Base-by-base conservation (phyloP, 2,888 invertebrate genomes). In the Caenorhabditis macrosperma region DNA sequence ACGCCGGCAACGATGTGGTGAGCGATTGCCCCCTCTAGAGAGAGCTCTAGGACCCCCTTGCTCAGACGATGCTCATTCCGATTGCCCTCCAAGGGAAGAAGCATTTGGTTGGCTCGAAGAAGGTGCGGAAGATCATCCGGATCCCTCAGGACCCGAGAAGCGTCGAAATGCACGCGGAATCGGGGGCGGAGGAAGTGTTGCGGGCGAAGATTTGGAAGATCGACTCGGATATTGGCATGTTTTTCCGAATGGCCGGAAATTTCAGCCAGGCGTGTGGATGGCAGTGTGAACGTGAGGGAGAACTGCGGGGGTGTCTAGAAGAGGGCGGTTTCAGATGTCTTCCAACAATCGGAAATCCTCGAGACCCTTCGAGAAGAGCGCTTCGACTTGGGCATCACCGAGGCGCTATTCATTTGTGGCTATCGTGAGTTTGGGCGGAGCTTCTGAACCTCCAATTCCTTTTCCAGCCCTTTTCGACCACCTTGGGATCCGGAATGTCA, bases 1-100 rank as follows among this genome's bases (percentile, higher is more conserved):
- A 78, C 33, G 83, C 72, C 2, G 83, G 83, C 7, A 76, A 83
- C 41, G 72, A 83, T 63, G 81, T 83, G 60, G 83, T 83, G 3
- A 59, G 69, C 52, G n/a, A n/a, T n/a, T n/a, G n/a, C n/a, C n/a
- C n/a, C n/a, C n/a, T n/a, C n/a, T n/a, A n/a, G n/a, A n/a, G n/a
- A n/a, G n/a, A n/a, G n/a, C n/a, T n/a, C n/a, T n/a, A n/a, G n/a
- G n/a, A n/a, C 46, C n/a, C n/a, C n/a, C n/a, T n/a, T n/a, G n/a
- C 63, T 17, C 24, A 78, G 78, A 71, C 71, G 15, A 71, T 78
- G 71, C n/a, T 78, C 15, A 78, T 78, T 38, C 78, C 78, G n/a
- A 22, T 66, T 7, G 60, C 38, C 9, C 26, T 71, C 28, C n/a
- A 71, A 7, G 38, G 44, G 17, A 78, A 78, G 30, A 66, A 71